Conservation (phyloP, 2,797 vertebrate species). For the Delichon dasypus region DNA sequence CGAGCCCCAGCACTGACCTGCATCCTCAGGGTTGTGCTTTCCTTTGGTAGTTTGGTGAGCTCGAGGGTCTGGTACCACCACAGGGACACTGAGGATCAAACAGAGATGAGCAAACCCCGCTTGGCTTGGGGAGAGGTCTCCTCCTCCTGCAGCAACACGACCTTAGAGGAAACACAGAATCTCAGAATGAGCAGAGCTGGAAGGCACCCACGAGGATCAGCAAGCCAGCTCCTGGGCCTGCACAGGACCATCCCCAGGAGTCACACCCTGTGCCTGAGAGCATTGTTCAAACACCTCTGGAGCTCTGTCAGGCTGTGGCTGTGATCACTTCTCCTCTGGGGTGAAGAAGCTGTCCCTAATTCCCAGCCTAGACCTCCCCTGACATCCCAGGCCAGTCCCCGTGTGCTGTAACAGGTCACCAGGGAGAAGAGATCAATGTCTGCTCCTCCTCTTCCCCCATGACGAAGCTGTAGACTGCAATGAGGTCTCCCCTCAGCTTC, state of each 20-base stretch:
- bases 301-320: neutral
- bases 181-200: neutral
- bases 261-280: neutral
- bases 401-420: neutral
- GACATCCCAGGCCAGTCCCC: neutral
- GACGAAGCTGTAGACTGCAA: neutral
- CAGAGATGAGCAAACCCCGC: neutral
- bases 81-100: neutral
- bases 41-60: neutral
- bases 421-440: neutral
- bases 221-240: neutral
- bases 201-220: neutral
- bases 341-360: neutral
- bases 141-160: neutral
- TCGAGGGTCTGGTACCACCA: neutral
- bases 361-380: neutral
- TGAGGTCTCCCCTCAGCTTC: neutral
- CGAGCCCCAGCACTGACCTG: neutral
- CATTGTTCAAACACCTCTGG: neutral
- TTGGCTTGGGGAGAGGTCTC: neutral
- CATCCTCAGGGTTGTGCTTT: neutral
- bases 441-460: neutral
- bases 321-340: neutral
- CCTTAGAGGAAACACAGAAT: neutral
- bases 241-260: neutral